Evolutionary conservation across 2,888 invertebrate genomes (phyloP).

Genomic region (Caenorhabditis japonica): DNA sequence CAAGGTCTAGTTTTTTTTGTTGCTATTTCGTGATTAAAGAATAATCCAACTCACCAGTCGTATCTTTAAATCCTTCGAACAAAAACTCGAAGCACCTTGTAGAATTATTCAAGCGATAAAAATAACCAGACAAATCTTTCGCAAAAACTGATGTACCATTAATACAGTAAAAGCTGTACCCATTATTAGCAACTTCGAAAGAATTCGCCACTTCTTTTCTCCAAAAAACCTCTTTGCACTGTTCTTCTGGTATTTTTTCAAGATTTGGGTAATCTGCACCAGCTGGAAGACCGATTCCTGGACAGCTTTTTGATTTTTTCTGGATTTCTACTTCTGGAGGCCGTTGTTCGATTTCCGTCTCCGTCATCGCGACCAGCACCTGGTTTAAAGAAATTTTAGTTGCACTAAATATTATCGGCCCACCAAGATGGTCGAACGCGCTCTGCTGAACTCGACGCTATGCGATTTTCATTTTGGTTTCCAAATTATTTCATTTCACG

Average conservation of each 20-base stretch:
- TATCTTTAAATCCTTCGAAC: constrained; percentile 43
- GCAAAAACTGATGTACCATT: constrained; percentile 16
- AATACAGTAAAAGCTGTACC: constrained; percentile 38
- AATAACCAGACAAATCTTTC: constrained; percentile 47
- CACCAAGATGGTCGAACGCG: no score
- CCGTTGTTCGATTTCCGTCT: no score
- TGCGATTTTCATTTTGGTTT: no score
- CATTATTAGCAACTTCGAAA: constrained; percentile 34
- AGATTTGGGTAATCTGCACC: constrained; percentile 37
- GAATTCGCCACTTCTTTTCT: constrained; percentile 26
- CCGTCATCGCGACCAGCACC: no score
- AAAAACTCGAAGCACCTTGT: constrained; percentile 42
- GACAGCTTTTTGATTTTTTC: constrained; percentile 6
- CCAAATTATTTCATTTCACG: no score
- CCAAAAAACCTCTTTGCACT: constrained; percentile 17
- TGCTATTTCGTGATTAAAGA: no score
- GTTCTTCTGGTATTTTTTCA: background rate
- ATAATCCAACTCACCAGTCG: no score
- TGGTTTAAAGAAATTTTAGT: no score
- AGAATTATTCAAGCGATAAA: constrained; percentile 37
- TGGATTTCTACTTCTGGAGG: background rate
- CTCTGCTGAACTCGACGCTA: no score
- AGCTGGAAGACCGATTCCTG: constrained; percentile 37
- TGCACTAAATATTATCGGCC: no score
- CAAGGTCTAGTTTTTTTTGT: no score